Base-by-base conservation (phyloP, 2,888 invertebrate genomes). In the Terebella lapidaria region DNA sequence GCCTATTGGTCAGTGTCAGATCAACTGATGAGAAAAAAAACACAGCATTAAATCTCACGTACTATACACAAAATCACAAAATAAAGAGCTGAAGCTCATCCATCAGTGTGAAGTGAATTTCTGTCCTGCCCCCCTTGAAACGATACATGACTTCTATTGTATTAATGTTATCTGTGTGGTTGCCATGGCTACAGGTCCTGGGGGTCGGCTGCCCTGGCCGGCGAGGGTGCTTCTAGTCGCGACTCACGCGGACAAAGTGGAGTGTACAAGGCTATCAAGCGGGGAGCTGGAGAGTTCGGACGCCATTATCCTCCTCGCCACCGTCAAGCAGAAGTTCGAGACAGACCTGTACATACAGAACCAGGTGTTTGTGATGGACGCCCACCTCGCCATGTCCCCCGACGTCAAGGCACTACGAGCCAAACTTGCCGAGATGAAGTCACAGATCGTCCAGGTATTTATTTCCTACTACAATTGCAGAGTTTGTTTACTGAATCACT, bases 361-460 rank as follows among this genome's bases (percentile, higher is more conserved):
- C 29, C 81, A 74, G 18, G 67, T 86, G 5, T 82, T 86, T 65
- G 83, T 87, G 28, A 75, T 88, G 76, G 88, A 88, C 73, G 83
- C 86, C 35, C 85, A 85, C 64, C 84, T 85, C 52, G 84, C 86
- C 27, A 84, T 84, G 58, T 85, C 86, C n/a, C 80, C 83, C 53
- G 86, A 86, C 46, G 82, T 87, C 72, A 86, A 86, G 75, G 81
- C 84, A 60, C 77, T 88, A 57, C 86, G 86, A 72, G 76, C 81
- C n/a, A 83, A 84, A 63, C 75, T 87, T 46, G 74, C 79, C 42
- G 81, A 82, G 29, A 75, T 84, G 54, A 85, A 86, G 73, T 80
- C 82, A 47, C 80, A 81, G 59, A 82, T 86, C 63, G 77, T 85
- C 55, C 83, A 84, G 81, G 85, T 78, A 53, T 60, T 35, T 10